A percentile compares a stretch with the other conserved stretches of the same genome.
phyloP scores from a whole-genome alignment of 2,888 invertebrate genomes.

The Eurytoma adleriae region DNA sequence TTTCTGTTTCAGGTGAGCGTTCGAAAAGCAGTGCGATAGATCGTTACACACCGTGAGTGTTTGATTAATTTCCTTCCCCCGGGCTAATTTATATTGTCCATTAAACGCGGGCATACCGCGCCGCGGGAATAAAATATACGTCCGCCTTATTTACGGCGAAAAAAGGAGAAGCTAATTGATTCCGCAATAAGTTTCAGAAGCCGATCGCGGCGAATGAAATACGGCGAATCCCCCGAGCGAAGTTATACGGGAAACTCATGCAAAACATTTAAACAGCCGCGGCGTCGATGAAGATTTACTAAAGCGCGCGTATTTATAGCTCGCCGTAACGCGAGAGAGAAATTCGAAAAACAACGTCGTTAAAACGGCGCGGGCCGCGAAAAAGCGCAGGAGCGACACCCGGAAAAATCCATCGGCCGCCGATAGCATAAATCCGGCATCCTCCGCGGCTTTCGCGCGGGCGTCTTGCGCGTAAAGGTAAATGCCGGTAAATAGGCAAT shows the following conservation, averaged over 20 bases:
- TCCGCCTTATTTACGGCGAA: background rate
- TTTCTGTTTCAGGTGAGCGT: slow-evolving; percentile 37
- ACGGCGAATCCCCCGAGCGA: too few species aligned
- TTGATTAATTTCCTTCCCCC: too few species aligned
- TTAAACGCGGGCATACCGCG: background rate
- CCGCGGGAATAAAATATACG: slow-evolving; percentile 9
- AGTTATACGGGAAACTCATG: background rate
- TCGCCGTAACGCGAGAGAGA: too few species aligned
- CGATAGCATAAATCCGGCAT: background rate
- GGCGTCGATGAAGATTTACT: too few species aligned
- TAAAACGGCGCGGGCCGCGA: too few species aligned
- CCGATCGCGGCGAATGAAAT: too few species aligned
- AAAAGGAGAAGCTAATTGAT: background rate
- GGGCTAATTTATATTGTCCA: background rate
- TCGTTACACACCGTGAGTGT: background rate
- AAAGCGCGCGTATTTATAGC: too few species aligned
- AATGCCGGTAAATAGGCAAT: slow-evolving; percentile 56
- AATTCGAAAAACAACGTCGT: too few species aligned
- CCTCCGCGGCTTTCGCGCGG: background rate
- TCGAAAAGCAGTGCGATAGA: background rate
- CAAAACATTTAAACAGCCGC: slow-evolving; percentile 7
- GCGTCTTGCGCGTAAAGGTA: slow-evolving; percentile 37
- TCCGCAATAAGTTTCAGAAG: too few species aligned
- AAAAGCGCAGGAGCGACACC: too few species aligned
- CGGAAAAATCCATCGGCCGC: too few species aligned